Percentiles rank a stretch among this genome's conserved stretches.
These are phyloP conservation scores for Liasis olivaceus DNA, from an alignment of 2,797 vertebrate genomes.

Conservation along the genomic window DNA sequence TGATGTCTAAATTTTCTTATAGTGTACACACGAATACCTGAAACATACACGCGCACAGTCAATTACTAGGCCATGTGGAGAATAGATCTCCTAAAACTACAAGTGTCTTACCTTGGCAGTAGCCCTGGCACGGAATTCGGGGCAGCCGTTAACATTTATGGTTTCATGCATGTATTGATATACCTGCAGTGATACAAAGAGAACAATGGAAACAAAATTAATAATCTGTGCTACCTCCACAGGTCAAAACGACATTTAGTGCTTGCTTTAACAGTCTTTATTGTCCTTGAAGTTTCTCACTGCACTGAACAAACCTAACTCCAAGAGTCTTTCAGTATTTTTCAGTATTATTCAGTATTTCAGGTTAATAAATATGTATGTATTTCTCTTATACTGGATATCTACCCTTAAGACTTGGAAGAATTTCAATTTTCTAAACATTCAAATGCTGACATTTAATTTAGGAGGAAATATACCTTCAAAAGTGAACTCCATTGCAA, in stretches of 20 bases:
- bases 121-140: slow-evolving; percentile 96
- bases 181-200: slow-evolving; percentile 82
- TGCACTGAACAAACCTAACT: neutral
- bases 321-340: neutral
- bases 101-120: slow-evolving; percentile 91
- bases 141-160: slow-evolving; percentile 96
- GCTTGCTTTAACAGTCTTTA: neutral
- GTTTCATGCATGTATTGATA: slow-evolving; percentile 99
- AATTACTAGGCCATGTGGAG: slow-evolving; percentile 78
- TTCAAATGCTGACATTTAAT: neutral
- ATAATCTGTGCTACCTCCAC: slow-evolving; percentile 16
- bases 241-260: neutral
- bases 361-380: neutral
- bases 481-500: neutral
- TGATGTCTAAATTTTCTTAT: slow-evolving; percentile 87
- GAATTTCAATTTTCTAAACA: neutral
- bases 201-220: slow-evolving; percentile 57
- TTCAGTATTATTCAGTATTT: too few relatives aligned
- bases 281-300: neutral
- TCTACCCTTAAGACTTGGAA: neutral
- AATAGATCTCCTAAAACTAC: slow-evolving; percentile 66
- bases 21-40: slow-evolving; percentile 86
- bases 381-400: neutral
- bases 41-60: slow-evolving; percentile 85
- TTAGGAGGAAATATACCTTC: neutral